A percentile compares a stretch with the other conserved stretches of the same genome.
phyloP scores from a whole-genome alignment of 2,888 invertebrate species.

The Homarus gammarus region DNA sequence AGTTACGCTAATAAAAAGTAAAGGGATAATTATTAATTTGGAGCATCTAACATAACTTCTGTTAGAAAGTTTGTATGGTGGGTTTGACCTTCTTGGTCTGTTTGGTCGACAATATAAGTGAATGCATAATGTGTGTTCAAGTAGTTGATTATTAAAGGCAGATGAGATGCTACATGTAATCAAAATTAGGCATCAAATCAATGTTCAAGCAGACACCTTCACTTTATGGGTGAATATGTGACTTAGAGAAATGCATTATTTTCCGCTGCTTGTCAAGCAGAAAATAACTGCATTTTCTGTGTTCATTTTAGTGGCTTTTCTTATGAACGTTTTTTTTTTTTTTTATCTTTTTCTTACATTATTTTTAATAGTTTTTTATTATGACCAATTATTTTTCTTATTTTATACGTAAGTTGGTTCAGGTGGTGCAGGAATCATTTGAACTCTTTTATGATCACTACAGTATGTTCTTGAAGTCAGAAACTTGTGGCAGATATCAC shows the following conservation, averaged over 20 bases:
- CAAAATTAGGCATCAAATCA: slow-evolving; percentile 1
- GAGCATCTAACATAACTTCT: no score
- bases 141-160: not conserved
- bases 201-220: not conserved
- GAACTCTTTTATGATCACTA: not conserved
- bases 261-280: not conserved
- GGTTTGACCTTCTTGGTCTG: no score
- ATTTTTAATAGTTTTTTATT: not conserved
- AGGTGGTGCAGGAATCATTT: not conserved
- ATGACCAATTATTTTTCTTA: not conserved
- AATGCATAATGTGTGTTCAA: not conserved
- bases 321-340: no score
- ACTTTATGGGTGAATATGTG: not conserved
- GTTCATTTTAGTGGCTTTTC: not conserved
- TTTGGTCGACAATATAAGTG: not conserved
- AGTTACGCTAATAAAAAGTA: no score
- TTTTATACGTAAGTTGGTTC: not conserved
- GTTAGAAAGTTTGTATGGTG: no score
- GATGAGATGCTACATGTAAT: not conserved
- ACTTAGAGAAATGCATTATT: not conserved
- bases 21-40: no score
- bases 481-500: not conserved
- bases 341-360: not conserved
- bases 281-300: not conserved
- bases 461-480: not conserved